A percentile compares a stretch with the other conserved stretches of the same genome.
Evolutionary conservation across 1,140 invertebrate species (phyloP).

Genomic region (Drosophila lacertosa): DNA sequence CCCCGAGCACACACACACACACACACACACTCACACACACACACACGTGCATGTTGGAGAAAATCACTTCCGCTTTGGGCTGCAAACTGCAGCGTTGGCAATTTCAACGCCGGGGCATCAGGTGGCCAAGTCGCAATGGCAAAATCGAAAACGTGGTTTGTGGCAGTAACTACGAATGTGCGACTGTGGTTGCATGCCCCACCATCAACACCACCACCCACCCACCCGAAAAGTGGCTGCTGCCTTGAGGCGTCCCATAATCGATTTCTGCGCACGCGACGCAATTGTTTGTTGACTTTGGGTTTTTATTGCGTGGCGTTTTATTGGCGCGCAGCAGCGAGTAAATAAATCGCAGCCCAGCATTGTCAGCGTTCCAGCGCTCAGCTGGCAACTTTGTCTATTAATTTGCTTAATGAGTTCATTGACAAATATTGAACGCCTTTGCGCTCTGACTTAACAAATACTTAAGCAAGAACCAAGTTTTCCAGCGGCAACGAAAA

Average conservation of each 20-base stretch:
- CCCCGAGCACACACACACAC: constrained; percentile 18
- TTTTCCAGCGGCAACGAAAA: constrained; percentile 42
- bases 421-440: constrained; percentile 78
- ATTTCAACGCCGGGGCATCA: constrained; percentile 60
- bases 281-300: constrained; percentile 82
- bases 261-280: constrained; percentile 43
- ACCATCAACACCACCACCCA: too few relatives aligned
- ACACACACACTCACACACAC: constrained; percentile 13
- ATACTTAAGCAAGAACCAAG: constrained; percentile 49
- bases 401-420: constrained; percentile 83
- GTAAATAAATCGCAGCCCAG: constrained; percentile 21
- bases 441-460: constrained; percentile 55
- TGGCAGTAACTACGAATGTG: not conserved
- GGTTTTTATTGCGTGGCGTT: constrained; percentile 82
- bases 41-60: constrained; percentile 48
- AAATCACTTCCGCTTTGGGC: constrained; percentile 75
- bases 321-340: constrained; percentile 57
- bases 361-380: constrained; percentile 39
- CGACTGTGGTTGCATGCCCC: not conserved
- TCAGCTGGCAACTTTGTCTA: constrained; percentile 78
- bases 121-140: constrained; percentile 55
- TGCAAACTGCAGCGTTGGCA: constrained; percentile 68
- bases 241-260: constrained; percentile 45
- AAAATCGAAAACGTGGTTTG: constrained; percentile 73
- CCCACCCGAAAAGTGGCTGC: not conserved